phyloP scores from a whole-genome alignment of 2,888 invertebrate genomes.

The Pseudolycoriella hygida region DNA sequence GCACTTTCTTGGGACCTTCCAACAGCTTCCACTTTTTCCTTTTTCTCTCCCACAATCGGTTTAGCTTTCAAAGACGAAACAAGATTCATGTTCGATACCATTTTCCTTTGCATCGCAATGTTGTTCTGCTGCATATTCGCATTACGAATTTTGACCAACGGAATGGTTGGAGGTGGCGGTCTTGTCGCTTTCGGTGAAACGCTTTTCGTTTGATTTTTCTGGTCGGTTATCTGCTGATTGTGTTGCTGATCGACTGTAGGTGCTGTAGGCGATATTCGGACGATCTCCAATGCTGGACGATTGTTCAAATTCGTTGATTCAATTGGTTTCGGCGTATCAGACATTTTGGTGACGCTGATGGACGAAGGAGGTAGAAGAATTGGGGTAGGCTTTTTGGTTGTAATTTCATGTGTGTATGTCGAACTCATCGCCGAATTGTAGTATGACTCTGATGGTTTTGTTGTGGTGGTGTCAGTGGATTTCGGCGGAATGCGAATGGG shows the following conservation, averaged over 20 bases:
- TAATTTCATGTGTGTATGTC: conserved; percentile 16
- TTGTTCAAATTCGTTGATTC: conserved; percentile 10
- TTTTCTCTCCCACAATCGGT: too few relatives aligned
- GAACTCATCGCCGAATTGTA: conserved; percentile 17
- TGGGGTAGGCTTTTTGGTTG: conserved; percentile 12
- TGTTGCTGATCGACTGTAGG: conserved; percentile 12
- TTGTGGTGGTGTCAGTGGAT: not conserved
- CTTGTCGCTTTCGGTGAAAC: conserved; percentile 21
- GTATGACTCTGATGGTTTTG: conserved; percentile 13
- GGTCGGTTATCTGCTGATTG: not conserved
- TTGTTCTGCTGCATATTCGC: conserved; percentile 11
- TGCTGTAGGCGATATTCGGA: conserved; percentile 17
- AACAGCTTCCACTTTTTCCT: not conserved
- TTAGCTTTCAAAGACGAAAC: not conserved
- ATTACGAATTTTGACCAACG: conserved; percentile 32
- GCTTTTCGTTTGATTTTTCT: conserved; percentile 11
- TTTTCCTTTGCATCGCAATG: not conserved
- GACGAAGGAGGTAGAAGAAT: conserved; percentile 20
- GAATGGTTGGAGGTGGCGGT: conserved; percentile 35
- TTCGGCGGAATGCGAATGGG: not conserved
- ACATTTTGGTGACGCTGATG: conserved; percentile 22
- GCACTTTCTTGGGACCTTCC: conserved; percentile 24
- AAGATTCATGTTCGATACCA: not conserved
- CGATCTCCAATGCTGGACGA: conserved; percentile 20
- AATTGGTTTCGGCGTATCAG: conserved; percentile 20